Percentiles rank a stretch among this genome's conserved stretches.
Evolutionary conservation across 1,140 invertebrate genomes (phyloP).

Genomic region (Drosophila pectinifera): DNA sequence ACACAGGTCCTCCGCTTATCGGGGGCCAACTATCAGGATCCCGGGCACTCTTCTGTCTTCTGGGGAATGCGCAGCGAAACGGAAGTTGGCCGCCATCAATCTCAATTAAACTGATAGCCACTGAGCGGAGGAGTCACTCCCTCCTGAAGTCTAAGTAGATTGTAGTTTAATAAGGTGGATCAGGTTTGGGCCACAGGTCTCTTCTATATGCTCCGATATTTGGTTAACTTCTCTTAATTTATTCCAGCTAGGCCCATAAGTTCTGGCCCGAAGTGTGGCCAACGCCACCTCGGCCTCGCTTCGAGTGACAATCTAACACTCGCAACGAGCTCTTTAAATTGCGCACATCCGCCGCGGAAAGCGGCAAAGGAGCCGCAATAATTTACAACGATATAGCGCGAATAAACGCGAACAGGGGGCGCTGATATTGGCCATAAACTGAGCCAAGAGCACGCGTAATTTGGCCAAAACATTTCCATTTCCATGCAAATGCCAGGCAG

Average conservation of each 20-base stretch:
- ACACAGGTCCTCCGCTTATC: slow-evolving; percentile 62
- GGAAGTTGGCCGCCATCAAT: slow-evolving; percentile 75
- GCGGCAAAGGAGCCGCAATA: slow-evolving; percentile 65
- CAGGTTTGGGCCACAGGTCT: not conserved
- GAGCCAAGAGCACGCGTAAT: slow-evolving; percentile 77
- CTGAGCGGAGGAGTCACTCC: slow-evolving; percentile 29
- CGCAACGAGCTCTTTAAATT: slow-evolving; percentile 55
- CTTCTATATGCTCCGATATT: too few relatives aligned
- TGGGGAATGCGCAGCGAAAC: slow-evolving; percentile 62
- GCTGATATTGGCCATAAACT: slow-evolving; percentile 72
- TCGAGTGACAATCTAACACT: slow-evolving; percentile 64
- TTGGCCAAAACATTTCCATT: slow-evolving; percentile 64
- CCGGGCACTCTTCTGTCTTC: slow-evolving; percentile 57
- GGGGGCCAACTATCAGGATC: slow-evolving; percentile 52
- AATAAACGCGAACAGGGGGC: slow-evolving; percentile 69
- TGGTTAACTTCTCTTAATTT: too few relatives aligned
- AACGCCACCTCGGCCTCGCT: slow-evolving; percentile 26
- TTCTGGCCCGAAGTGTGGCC: slow-evolving; percentile 15
- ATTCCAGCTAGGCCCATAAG: slow-evolving; percentile 1
- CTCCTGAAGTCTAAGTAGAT: slow-evolving; percentile 2
- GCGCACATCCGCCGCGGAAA: slow-evolving; percentile 63
- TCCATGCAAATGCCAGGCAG: slow-evolving; percentile 69
- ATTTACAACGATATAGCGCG: slow-evolving; percentile 71
- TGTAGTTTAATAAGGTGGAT: not conserved
- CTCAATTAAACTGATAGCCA: slow-evolving; percentile 78